These are phyloP conservation scores for Trogon melanurus DNA, from an alignment of 2,113 vertebrate genomes.

Conservation along the genomic window DNA sequence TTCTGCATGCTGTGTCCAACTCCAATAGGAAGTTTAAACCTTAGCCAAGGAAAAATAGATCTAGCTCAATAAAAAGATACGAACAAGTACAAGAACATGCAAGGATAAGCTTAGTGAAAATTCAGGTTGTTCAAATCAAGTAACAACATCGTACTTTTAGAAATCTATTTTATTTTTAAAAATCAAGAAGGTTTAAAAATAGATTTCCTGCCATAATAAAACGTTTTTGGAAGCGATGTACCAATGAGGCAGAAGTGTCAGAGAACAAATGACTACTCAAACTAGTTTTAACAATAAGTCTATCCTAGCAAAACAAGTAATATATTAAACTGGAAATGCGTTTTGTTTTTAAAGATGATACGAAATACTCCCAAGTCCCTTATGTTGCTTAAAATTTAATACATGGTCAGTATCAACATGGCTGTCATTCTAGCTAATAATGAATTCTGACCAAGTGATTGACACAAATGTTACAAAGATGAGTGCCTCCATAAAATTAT, in stretches of 20 bases:
- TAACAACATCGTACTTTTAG: not conserved
- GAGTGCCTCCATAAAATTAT: not conserved
- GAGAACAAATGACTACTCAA: not conserved
- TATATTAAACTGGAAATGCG: not conserved
- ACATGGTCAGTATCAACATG: not conserved
- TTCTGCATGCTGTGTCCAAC: not conserved
- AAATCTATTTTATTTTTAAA: not conserved
- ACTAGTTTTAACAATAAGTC: not conserved
- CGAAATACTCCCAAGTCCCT: not conserved
- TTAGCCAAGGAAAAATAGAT: not conserved
- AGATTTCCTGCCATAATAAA: not conserved
- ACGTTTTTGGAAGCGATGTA: not conserved
- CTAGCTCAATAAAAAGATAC: not conserved
- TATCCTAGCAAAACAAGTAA: not conserved
- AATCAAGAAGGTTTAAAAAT: not conserved
- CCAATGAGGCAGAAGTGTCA: not conserved
- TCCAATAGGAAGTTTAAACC: not conserved
- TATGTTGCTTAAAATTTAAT: not conserved
- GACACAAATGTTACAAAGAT: not conserved
- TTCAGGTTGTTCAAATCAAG: not conserved
- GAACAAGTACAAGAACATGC: not conserved
- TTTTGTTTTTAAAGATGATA: not conserved
- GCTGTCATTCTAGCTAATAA: not conserved
- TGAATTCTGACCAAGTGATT: not conserved
- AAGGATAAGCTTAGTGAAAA: not conserved